Percentiles rank a stretch among this genome's conserved stretches.
Evolutionary conservation across 2,888 invertebrate genomes (phyloP).

Genomic region (Parnassius glacialis): DNA sequence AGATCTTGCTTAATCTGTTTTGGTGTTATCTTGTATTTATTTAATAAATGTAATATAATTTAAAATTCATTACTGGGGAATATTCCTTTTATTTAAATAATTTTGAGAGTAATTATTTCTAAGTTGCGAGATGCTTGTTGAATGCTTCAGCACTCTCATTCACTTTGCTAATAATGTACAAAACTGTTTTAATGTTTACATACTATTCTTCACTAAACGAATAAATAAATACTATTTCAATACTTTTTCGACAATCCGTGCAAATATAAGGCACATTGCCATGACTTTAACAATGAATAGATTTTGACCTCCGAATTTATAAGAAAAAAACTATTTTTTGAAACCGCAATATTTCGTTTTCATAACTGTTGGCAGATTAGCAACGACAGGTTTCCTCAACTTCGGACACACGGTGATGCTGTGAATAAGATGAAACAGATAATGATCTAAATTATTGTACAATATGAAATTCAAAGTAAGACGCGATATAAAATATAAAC

Average conservation of each 20-base stretch:
- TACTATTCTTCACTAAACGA: slow-evolving; percentile 5
- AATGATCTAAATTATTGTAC: background rate
- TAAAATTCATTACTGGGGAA: too few species aligned
- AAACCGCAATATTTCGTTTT: slow-evolving; percentile 69
- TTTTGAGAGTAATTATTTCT: too few species aligned
- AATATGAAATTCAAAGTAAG: too few species aligned
- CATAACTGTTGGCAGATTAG: slow-evolving; percentile 80
- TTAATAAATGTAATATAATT: too few species aligned
- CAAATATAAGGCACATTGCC: slow-evolving; percentile 8
- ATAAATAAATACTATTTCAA: slow-evolving; percentile 26
- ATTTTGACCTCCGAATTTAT: slow-evolving; percentile 4
- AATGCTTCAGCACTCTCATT: too few species aligned
- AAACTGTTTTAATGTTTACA: too few species aligned
- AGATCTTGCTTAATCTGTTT: too few species aligned
- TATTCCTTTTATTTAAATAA: too few species aligned
- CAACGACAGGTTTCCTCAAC: slow-evolving; percentile 83
- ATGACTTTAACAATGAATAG: background rate
- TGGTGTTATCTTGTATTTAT: too few species aligned
- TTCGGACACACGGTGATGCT: slow-evolving; percentile 87
- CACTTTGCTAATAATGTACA: too few species aligned
- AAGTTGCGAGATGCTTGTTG: too few species aligned
- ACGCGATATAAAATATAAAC: too few species aligned
- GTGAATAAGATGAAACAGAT: slow-evolving; percentile 45
- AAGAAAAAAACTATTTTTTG: slow-evolving; percentile 9
- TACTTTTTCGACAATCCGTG: slow-evolving; percentile 18